These are phyloP conservation scores for Gila robusta DNA, from an alignment of 2,797 vertebrate species.

Conservation along the genomic window DNA sequence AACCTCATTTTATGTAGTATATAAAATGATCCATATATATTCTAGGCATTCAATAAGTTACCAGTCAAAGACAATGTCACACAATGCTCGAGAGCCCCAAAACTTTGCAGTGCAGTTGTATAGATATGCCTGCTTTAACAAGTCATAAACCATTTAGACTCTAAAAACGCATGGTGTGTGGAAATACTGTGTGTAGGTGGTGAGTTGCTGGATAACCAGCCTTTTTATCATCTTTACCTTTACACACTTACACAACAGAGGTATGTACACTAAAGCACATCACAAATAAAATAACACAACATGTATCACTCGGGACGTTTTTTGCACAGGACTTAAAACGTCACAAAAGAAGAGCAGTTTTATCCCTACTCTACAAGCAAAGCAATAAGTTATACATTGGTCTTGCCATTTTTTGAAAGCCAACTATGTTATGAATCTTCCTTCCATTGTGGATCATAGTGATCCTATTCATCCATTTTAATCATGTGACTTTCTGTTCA, in stretches of 20 bases:
- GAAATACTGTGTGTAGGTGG: conserved; percentile 19
- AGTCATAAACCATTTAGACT: conserved; percentile 87
- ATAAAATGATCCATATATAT: background rate
- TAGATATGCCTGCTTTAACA: conserved; percentile 85
- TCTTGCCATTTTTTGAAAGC: conserved; percentile 89
- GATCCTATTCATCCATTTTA: conserved; percentile 69
- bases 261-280: conserved; percentile 6
- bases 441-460: conserved; percentile 87
- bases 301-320: background rate
- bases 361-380: conserved; percentile 69
- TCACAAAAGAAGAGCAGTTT: conserved; percentile 85
- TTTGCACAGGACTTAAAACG: conserved; percentile 85
- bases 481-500: conserved; percentile 50
- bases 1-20: conserved; percentile 71
- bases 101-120: conserved; percentile 82
- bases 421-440: conserved; percentile 87
- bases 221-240: background rate
- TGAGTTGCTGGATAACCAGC: background rate
- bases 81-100: conserved; percentile 84
- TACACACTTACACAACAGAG: conserved; percentile 16
- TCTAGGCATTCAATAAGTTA: background rate
- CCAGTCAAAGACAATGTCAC: conserved; percentile 69
- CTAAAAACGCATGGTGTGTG: conserved; percentile 68
- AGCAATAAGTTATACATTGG: conserved; percentile 80
- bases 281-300: conserved; percentile 21